A percentile compares a stretch with the other conserved stretches of the same genome.
phyloP scores from a whole-genome alignment of 2,888 invertebrate species.

The Camptogramma bilineatum region DNA sequence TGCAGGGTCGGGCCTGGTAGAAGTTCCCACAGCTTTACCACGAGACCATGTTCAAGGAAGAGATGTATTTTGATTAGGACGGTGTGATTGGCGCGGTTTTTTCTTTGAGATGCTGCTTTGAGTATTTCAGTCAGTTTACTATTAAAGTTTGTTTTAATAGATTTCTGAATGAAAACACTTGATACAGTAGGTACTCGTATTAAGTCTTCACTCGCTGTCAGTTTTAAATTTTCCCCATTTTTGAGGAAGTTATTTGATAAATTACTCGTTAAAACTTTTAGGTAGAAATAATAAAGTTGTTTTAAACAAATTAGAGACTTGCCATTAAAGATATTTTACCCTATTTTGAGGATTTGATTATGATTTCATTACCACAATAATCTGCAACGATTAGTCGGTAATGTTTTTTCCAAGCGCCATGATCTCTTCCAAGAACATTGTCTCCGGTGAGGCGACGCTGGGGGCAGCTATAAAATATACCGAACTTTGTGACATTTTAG shows the following conservation, averaged over 20 bases:
- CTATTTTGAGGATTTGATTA: constrained; percentile 21
- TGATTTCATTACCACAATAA: constrained; percentile 19
- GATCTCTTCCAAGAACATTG: constrained; percentile 75
- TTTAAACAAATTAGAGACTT: constrained; percentile 5
- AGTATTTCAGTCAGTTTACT: constrained; percentile 10
- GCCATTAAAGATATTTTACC: constrained; percentile 18
- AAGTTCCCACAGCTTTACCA: constrained; percentile 88
- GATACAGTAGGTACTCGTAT: not conserved
- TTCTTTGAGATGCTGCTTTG: constrained; percentile 3
- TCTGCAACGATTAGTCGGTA: constrained; percentile 14
- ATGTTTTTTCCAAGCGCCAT: constrained; percentile 34
- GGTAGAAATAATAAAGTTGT: not conserved
- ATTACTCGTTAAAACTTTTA: not conserved
- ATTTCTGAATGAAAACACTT: constrained; percentile 12
- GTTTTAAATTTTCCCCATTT: not conserved
- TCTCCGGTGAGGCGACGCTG: constrained; percentile 79
- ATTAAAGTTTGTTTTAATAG: not conserved
- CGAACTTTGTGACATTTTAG: constrained; percentile 40
- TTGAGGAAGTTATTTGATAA: not conserved
- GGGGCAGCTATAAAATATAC: constrained; percentile 52
- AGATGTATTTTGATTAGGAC: constrained; percentile 83
- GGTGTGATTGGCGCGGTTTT: constrained; percentile 35
- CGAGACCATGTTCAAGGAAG: constrained; percentile 87
- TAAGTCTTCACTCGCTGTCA: not conserved
- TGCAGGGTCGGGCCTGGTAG: constrained; percentile 96